Conservation (phyloP, 2,113 vertebrate species). For the Mystacornis crossleyi region DNA sequence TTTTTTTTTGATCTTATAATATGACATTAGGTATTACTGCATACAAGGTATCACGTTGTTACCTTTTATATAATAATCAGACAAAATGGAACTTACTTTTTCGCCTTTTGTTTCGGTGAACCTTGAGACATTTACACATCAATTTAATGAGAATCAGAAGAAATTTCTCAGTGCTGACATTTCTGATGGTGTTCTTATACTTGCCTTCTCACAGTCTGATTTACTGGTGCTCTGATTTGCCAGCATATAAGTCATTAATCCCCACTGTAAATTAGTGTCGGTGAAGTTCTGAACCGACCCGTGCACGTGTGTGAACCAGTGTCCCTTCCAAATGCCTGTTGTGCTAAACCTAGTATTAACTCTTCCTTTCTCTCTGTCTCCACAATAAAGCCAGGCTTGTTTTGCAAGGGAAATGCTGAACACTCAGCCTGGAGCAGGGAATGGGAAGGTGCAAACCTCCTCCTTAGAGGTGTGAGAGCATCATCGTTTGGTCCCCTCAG, state of each 20-base stretch:
- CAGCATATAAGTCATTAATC: neutral
- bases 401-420: neutral
- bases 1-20: neutral
- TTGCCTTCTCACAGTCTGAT: neutral
- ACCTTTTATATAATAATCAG: neutral
- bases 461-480: neutral
- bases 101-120: neutral
- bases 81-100: neutral
- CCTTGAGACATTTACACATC: neutral
- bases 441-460: neutral
- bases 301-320: neutral
- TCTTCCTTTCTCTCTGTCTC: neutral
- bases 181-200: neutral
- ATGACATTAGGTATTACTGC: neutral
- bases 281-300: neutral
- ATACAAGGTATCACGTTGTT: neutral
- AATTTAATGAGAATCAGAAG: neutral
- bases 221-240: neutral
- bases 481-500: neutral
- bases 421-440: neutral
- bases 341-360: neutral
- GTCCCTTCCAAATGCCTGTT: neutral
- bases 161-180: neutral
- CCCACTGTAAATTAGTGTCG: neutral
- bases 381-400: neutral